phyloP scores from a whole-genome alignment of 2,888 invertebrate genomes.

The Drosophila cracens region DNA sequence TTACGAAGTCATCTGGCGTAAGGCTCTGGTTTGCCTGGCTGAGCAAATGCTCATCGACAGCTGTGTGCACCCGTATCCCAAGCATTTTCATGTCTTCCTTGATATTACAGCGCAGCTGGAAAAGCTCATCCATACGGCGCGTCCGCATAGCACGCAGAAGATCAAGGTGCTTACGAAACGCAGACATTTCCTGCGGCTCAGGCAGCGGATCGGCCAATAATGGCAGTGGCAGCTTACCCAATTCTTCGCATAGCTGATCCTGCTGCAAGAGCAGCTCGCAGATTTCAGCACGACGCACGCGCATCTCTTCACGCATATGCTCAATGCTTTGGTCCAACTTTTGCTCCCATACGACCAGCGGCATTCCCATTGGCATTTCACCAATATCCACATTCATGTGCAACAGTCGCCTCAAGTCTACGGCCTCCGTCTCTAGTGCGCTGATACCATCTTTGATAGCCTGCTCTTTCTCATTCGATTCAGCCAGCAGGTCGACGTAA shows the following conservation, averaged over 20 bases:
- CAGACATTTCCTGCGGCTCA: conserved; percentile 87
- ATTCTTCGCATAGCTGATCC: conserved; percentile 81
- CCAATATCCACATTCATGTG: conserved; percentile 74
- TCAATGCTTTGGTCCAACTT: conserved; percentile 87
- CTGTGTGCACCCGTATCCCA: conserved; percentile 74
- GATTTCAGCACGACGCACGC: conserved; percentile 85
- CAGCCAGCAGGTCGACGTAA: conserved; percentile 87
- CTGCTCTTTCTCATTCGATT: conserved; percentile 86
- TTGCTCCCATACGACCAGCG: conserved; percentile 86
- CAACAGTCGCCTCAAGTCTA: conserved; percentile 75
- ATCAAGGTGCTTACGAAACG: conserved; percentile 87
- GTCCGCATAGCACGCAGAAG: conserved; percentile 87
- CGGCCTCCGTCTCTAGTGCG: conserved; percentile 77
- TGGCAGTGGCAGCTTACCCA: conserved; percentile 78
- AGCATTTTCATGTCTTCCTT: conserved; percentile 83
- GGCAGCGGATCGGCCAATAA: conserved; percentile 86
- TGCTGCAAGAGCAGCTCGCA: conserved; percentile 85
- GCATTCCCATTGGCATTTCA: conserved; percentile 73
- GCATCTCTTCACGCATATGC: conserved; percentile 87
- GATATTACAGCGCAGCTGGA: conserved; percentile 83
- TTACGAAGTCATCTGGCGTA: conserved; percentile 88
- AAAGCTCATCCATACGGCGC: conserved; percentile 85
- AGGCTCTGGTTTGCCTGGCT: conserved; percentile 86
- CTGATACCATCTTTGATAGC: conserved; percentile 87
- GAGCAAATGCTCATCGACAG: conserved; percentile 82